phyloP scores from a whole-genome alignment of 2,113 vertebrate species.

The Xenopus tropicalis region UCB_Xtro_10.0 CM004444.2:25356501-25357000 shows the following conservation, averaged over 20 bases:
- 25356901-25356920: neutral
- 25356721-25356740: slow-evolving; percentile 4
- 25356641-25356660: too few species aligned
- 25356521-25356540: too few species aligned
- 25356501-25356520: too few species aligned
- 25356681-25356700: neutral
- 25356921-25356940: neutral
- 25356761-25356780: slow-evolving; percentile 1
- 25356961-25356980: neutral
- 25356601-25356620: too few species aligned
- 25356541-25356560: too few species aligned
- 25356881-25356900: neutral
- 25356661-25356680: neutral
- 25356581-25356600: too few species aligned
- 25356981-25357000: neutral
- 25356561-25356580: too few species aligned
- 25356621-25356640: too few species aligned
- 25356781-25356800: slow-evolving; percentile 1
- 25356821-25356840: slow-evolving; percentile 7
- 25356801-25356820: slow-evolving; percentile 15
- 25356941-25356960: neutral
- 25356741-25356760: neutral
- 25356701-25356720: neutral
- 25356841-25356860: neutral
- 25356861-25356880: slow-evolving; percentile 5